Conservation (phyloP, 2,113 vertebrate genomes). For the Chelonoidis abingdonii region DNA sequence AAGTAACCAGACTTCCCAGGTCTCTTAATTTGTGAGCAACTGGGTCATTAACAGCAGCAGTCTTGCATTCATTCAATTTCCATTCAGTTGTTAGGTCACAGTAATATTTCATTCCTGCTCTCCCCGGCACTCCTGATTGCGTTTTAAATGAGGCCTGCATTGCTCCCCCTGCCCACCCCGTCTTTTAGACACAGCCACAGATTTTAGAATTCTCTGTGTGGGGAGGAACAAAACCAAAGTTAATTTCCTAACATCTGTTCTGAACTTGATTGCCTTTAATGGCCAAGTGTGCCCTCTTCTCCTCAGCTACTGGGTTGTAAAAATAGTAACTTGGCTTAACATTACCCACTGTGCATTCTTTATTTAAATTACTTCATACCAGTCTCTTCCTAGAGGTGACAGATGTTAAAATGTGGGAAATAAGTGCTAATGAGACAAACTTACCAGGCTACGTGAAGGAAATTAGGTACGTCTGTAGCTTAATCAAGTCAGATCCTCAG, state of each 20-base stretch:
- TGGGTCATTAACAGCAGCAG: neutral
- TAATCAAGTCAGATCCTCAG: neutral
- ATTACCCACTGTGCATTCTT: conserved; percentile 6
- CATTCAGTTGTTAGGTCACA: neutral
- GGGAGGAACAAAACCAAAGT: neutral
- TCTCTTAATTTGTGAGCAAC: neutral
- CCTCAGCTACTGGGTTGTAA: neutral
- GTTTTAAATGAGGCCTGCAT: conserved; percentile 32
- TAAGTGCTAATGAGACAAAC: neutral
- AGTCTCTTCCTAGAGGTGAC: neutral
- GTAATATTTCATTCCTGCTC: conserved; percentile 17
- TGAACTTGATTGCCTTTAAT: conserved; percentile 52
- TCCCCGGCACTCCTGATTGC: conserved; percentile 6
- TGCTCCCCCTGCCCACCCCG: conserved; percentile 29
- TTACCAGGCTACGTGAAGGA: neutral
- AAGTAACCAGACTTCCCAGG: neutral
- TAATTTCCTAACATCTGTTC: conserved; percentile 66
- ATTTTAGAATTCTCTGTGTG: conserved; percentile 10
- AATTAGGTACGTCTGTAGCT: neutral
- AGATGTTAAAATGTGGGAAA: neutral
- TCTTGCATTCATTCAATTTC: neutral
- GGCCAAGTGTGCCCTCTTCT: conserved; percentile 22
- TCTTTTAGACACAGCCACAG: conserved; percentile 16
- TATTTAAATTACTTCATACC: conserved; percentile 22
- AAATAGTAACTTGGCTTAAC: conserved; percentile 38